Conservation (phyloP, 2,888 invertebrate genomes). For the Helleia helle region DNA sequence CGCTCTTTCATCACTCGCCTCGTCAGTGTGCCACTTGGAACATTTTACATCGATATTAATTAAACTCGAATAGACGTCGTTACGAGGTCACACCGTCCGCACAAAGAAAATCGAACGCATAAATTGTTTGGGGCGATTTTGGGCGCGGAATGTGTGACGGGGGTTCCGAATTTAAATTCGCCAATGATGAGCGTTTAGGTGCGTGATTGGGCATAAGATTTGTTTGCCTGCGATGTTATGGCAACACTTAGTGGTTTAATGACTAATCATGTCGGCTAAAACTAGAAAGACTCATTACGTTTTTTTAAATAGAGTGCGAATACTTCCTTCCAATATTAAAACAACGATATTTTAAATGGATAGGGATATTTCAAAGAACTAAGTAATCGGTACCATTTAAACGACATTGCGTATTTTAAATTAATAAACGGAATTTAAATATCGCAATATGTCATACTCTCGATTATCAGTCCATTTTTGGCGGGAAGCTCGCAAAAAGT, state of each 20-base stretch:
- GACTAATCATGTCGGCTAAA: no score
- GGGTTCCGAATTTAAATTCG: constrained; percentile 49
- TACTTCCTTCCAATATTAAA: no score
- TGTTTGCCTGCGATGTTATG: constrained; percentile 14
- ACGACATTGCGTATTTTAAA: no score
- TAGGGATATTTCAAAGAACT: no score
- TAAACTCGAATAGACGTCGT: constrained; percentile 7
- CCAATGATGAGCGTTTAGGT: constrained; percentile 32
- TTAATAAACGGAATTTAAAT: constrained; percentile 24
- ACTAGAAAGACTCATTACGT: no score
- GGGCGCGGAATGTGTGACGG: constrained; percentile 27
- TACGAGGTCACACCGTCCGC: constrained; percentile 9
- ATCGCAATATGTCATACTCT: constrained; percentile 21
- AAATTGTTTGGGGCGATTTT: constrained; percentile 23
- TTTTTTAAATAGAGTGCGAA: no score
- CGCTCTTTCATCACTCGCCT: constrained; percentile 35
- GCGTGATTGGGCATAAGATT: constrained; percentile 37
- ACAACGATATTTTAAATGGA: no score
- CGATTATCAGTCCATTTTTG: constrained; percentile 47
- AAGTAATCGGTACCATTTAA: no score
- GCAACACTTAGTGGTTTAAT: no score
- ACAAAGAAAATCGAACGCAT: constrained; percentile 27
- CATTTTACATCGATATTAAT: constrained; percentile 15
- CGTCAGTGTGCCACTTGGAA: constrained; percentile 20
- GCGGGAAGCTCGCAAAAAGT: constrained; percentile 34